These are phyloP conservation scores for Acronicta alni DNA, from an alignment of 2,888 invertebrate genomes.

Conservation along the genomic window DNA sequence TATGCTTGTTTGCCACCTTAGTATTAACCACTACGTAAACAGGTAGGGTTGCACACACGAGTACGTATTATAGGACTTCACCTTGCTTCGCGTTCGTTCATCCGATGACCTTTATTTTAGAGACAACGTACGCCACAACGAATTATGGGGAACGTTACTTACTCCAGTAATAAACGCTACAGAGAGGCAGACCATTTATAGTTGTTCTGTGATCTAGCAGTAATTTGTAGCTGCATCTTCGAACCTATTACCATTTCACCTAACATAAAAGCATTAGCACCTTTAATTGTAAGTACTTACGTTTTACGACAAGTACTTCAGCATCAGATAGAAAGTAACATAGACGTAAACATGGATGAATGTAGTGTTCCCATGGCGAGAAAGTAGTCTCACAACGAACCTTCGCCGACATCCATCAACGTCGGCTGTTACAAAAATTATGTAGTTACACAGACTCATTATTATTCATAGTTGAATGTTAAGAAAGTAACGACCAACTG, in stretches of 20 bases:
- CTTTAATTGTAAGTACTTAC: conserved; percentile 18
- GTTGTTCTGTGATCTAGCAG: too few relatives aligned
- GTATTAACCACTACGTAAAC: too few relatives aligned
- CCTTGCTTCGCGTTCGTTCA: too few relatives aligned
- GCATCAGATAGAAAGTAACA: conserved; percentile 58
- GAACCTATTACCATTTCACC: conserved; percentile 2
- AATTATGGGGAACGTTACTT: too few relatives aligned
- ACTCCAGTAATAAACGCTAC: too few relatives aligned
- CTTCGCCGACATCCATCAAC: conserved; percentile 58
- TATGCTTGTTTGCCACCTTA: too few relatives aligned
- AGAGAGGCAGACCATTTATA: too few relatives aligned
- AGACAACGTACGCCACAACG: too few relatives aligned
- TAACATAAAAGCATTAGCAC: conserved; percentile 18
- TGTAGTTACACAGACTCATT: conserved; percentile 45
- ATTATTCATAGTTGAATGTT: conserved; percentile 52
- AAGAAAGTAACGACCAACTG: conserved; percentile 55
- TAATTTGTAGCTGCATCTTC: background rate
- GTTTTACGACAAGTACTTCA: conserved; percentile 27
- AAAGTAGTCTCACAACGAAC: conserved; percentile 75
- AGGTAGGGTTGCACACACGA: too few relatives aligned
- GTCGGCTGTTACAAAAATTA: conserved; percentile 61
- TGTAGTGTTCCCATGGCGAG: conserved; percentile 83
- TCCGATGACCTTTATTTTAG: too few relatives aligned
- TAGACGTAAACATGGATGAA: conserved; percentile 69
- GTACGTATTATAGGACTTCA: too few relatives aligned